phyloP scores from a whole-genome alignment of 2,113 vertebrate species.

The Hassar affinis region DNA sequence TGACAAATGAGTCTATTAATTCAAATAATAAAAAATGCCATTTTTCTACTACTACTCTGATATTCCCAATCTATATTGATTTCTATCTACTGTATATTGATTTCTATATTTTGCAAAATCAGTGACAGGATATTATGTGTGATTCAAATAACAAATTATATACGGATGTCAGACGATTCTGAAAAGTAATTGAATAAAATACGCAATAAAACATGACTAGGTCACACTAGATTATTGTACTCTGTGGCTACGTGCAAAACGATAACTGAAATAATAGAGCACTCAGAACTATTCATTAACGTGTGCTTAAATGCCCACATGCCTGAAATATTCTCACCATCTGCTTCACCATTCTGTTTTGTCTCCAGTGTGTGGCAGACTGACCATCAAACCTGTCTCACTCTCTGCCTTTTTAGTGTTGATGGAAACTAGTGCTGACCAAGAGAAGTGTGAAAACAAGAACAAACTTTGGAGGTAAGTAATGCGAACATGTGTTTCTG shows the following conservation, averaged over 20 bases:
- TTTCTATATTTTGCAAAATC: background rate
- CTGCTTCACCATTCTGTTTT: conserved; percentile 35
- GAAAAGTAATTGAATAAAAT: background rate
- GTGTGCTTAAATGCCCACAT: background rate
- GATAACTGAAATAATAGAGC: background rate
- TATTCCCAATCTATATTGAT: background rate
- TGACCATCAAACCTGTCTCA: conserved; percentile 30
- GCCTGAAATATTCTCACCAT: conserved; percentile 23
- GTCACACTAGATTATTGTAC: background rate
- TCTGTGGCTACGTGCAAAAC: background rate
- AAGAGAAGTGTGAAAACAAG: conserved; percentile 44
- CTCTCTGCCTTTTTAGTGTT: conserved; percentile 32
- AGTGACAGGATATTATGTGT: background rate
- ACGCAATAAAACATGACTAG: background rate
- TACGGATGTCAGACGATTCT: background rate
- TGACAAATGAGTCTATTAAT: background rate
- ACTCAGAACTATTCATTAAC: conserved; percentile 23
- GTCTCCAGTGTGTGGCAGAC: conserved; percentile 39
- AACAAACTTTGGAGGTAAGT: conserved; percentile 42
- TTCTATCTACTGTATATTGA: background rate
- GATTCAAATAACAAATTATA: background rate
- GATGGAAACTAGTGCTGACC: conserved; percentile 51
- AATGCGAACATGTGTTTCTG: conserved; percentile 47
- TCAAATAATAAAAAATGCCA: background rate
- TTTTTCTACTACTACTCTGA: background rate